Evolutionary conservation across 2,797 vertebrate genomes (phyloP).

Genomic region (Garrulus glandarius): DNA sequence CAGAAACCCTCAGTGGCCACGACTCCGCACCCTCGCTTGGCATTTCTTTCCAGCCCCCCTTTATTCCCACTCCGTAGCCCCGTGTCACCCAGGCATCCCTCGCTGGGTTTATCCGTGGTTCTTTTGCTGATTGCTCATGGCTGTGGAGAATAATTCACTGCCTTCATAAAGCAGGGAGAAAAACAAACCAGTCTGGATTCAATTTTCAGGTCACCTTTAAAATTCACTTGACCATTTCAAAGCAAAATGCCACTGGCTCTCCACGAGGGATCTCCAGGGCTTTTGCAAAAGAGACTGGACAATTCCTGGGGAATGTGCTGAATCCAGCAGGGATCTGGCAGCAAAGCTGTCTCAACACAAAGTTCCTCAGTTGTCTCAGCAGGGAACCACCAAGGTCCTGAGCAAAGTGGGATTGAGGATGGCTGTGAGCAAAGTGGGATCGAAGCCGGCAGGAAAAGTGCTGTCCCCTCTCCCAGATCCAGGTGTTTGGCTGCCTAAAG

Average conservation of each 20-base stretch:
- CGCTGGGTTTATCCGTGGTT: accelerated
- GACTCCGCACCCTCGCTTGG: neutral
- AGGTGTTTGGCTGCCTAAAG: neutral
- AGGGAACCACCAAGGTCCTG: accelerated
- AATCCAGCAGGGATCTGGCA: neutral
- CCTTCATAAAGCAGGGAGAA: neutral
- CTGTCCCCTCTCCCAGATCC: neutral
- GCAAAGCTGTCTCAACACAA: accelerated
- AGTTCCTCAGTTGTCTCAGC: neutral
- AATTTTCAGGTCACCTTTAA: neutral
- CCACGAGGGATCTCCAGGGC: neutral
- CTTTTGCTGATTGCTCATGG: neutral
- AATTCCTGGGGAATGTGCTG: neutral
- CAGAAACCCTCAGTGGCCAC: accelerated
- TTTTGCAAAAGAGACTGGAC: neutral
- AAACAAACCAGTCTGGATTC: neutral
- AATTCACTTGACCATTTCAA: accelerated
- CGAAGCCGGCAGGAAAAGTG: accelerated
- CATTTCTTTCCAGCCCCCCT: neutral
- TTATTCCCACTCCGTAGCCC: neutral
- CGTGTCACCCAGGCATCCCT: neutral
- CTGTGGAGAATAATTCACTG: neutral
- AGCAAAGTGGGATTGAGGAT: neutral
- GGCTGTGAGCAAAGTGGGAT: neutral
- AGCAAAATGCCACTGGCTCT: neutral